Conservation (phyloP, 2,888 invertebrate genomes). For the Luperina nickerlii region DNA sequence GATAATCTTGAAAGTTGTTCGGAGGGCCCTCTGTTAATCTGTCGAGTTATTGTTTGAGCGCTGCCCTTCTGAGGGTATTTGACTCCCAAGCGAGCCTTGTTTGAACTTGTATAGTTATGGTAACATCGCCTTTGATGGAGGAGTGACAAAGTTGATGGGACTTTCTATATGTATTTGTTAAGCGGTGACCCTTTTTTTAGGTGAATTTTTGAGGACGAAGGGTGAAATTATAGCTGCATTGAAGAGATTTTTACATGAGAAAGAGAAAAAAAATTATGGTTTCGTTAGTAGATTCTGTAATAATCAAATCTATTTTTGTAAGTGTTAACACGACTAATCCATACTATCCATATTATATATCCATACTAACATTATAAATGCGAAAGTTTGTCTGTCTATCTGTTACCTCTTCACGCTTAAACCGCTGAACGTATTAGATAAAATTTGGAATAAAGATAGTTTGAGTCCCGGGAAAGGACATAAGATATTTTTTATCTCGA, state of each 20-base stretch:
- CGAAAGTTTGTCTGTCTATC: no score
- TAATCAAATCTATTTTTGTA: no score
- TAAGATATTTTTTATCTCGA: no score
- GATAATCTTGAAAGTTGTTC: slow-evolving; percentile 69
- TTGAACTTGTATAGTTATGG: slow-evolving; percentile 46
- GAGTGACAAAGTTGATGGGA: slow-evolving; percentile 39
- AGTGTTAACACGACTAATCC: no score
- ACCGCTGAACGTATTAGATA: no score
- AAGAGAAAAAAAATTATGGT: background rate
- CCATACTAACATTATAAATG: no score
- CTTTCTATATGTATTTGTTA: slow-evolving; percentile 19
- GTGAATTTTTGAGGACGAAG: background rate
- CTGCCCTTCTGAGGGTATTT: slow-evolving; percentile 52
- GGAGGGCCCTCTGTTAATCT: slow-evolving; percentile 71
- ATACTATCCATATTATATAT: no score
- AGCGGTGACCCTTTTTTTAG: slow-evolving; percentile 3
- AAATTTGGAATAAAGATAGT: no score
- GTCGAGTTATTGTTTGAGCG: slow-evolving; percentile 72
- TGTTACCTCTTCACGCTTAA: no score
- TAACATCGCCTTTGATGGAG: slow-evolving; percentile 32
- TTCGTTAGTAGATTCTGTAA: background rate
- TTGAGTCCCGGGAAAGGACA: no score
- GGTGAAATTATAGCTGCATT: background rate
- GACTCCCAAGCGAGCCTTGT: slow-evolving; percentile 30
- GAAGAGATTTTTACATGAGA: background rate